Base-by-base conservation (phyloP, 64 coral and sea anemone species). In the Pachyseris speciosa region DNA sequence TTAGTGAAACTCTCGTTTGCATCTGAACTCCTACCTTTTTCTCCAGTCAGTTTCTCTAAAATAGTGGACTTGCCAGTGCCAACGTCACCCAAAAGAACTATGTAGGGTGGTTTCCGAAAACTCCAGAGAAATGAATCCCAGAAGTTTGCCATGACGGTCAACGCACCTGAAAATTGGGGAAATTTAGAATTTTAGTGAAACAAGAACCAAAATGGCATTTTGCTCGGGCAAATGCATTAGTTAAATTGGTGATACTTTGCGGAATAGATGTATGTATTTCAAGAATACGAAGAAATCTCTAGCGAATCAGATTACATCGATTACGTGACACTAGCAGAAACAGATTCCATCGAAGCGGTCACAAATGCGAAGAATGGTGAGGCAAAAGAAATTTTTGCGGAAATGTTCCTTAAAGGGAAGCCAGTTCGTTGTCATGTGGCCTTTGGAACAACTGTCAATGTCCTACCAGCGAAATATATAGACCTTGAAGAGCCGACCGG, bases 1-100 rank as follows among this genome's bases (percentile, higher is more conserved):
- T 36, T 67, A 20, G 83, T 85, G 36, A 85, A 85, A 85, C 83
- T 85, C 83, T 85, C 63, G 60, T 85, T 85, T 3, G 83, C 83
- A 44, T 85, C n/a, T 27, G 83, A 85, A 85, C 83, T 85, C 61
- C 16, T 85, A 61, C 83, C 83, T 28, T 68, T 28, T 25, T 30
- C 9, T 85, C 39, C 61, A 26, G 83, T 85, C 60, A 85, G 60
- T 69, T 85, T 85, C 34, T 84, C 80, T 45, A 66, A 1, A 28
- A 84, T 9, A 44, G 80, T 84, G n/a, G 80, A 84, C 22, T 84
- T 84, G 7, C 80, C 80, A 67, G 80, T 84, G 3, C 80, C 80
- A 84, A 84, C 58, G 33, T 84, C 80, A 67, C 80, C 80, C 33
- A 84, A 20, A 44, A 85, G 81, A 85, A 85, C 81, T 30, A 85